Conservation (phyloP, 2,797 vertebrate species). For the Petrocephalus schoutedeni region DNA sequence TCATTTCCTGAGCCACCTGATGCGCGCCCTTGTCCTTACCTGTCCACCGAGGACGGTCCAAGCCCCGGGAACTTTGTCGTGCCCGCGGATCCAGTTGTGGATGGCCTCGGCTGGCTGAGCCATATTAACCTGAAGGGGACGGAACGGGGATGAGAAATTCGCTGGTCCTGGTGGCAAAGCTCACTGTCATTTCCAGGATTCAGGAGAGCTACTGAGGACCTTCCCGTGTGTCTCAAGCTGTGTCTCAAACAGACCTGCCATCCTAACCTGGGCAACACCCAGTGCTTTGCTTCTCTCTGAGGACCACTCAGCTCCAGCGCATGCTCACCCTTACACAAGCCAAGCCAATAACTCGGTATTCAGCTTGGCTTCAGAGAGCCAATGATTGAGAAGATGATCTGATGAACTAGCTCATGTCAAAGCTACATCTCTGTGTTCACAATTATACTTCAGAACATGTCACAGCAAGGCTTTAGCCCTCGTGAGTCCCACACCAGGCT, state of each 20-base stretch:
- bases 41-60: slow-evolving; percentile 78
- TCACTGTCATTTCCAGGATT: slow-evolving; percentile 14
- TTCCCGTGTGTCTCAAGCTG: not conserved
- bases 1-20: not conserved
- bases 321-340: not conserved
- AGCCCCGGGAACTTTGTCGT: slow-evolving; percentile 94
- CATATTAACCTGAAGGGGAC: slow-evolving; percentile 68
- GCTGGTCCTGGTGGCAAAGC: not conserved
- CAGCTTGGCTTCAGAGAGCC: not conserved
- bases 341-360: not conserved
- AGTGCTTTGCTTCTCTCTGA: not conserved
- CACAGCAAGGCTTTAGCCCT: not conserved
- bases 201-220: not conserved
- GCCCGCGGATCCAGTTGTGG: slow-evolving; percentile 95
- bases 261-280: not conserved
- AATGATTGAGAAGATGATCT: not conserved
- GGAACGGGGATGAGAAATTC: not conserved
- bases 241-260: not conserved
- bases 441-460: not conserved
- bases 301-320: not conserved
- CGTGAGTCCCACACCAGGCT: not conserved
- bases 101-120: slow-evolving; percentile 75
- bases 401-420: not conserved
- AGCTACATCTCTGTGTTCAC: not conserved
- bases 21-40: slow-evolving; percentile 51